A percentile compares a stretch with the other conserved stretches of the same genome.
phyloP scores from a whole-genome alignment of 37 sponge, comb jelly and placozoan species.

The Eunapius fragilis region DNA sequence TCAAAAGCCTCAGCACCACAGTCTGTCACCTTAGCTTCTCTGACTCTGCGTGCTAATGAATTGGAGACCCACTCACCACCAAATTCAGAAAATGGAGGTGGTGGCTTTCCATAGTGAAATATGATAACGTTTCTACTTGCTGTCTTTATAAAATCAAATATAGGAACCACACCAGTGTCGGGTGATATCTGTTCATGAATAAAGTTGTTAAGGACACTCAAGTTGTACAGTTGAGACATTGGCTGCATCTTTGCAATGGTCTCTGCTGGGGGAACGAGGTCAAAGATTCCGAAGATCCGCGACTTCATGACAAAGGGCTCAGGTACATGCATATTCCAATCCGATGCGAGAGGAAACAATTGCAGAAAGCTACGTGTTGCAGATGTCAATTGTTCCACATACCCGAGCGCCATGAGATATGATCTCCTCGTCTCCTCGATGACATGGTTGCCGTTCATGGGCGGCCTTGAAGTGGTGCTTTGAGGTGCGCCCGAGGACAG shows the following conservation, averaged over 20 bases:
- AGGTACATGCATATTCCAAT: slow-evolving; percentile 33
- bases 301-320: slow-evolving; percentile 43
- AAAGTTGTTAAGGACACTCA: neutral
- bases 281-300: slow-evolving; percentile 28
- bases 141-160: neutral
- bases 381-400: slow-evolving; percentile 47
- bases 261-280: slow-evolving; percentile 21
- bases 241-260: neutral
- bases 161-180: slow-evolving; percentile 3
- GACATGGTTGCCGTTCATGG: too few relatives aligned
- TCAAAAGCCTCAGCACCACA: neutral
- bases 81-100: neutral
- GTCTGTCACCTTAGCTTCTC: neutral
- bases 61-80: neutral
- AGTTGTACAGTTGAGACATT: slow-evolving; percentile 22
- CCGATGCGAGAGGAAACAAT: slow-evolving; percentile 34
- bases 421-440: neutral
- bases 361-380: slow-evolving; percentile 31
- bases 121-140: slow-evolving; percentile 16
- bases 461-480: neutral
- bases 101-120: slow-evolving; percentile 16
- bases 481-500: too few relatives aligned
- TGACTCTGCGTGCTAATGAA: neutral
- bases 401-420: slow-evolving; percentile 47
- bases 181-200: slow-evolving; percentile 14